Percentiles rank a stretch among this genome's conserved stretches.
These are phyloP conservation scores for Acanthococcus lagerstroemiae DNA, from an alignment of 2,888 invertebrate genomes.

Conservation along the genomic window DNA sequence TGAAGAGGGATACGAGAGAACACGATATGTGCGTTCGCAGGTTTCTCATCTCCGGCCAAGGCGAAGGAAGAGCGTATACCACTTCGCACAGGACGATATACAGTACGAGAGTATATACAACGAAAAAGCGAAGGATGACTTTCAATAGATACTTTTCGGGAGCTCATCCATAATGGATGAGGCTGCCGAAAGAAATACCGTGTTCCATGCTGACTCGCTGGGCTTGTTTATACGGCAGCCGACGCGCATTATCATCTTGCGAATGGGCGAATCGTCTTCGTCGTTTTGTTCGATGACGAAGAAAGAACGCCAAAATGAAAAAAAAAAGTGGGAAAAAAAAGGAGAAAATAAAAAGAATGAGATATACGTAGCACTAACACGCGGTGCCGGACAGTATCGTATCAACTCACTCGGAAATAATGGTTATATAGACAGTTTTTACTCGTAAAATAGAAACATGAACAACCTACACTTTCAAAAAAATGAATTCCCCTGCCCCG, in stretches of 20 bases:
- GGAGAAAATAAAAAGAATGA: background rate
- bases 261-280: conserved; percentile 25
- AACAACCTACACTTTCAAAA: conserved; percentile 21
- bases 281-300: conserved; percentile 9
- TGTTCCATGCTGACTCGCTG: conserved; percentile 5
- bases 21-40: background rate
- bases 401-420: conserved; percentile 28
- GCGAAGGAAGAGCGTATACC: too few relatives aligned
- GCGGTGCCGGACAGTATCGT: conserved; percentile 18
- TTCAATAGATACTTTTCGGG: conserved; percentile 25
- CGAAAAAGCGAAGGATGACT: conserved; percentile 25
- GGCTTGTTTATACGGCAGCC: conserved; percentile 26
- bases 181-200: conserved; percentile 5
- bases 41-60: background rate
- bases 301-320: conserved; percentile 10
- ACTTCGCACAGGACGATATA: too few relatives aligned
- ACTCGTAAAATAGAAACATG: conserved; percentile 21
- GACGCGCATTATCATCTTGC: conserved; percentile 27
- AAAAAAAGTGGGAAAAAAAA: conserved; percentile 1
- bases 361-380: conserved; percentile 6
- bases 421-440: conserved; percentile 24
- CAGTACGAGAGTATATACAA: conserved; percentile 5
- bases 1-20: conserved; percentile 16
- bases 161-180: conserved; percentile 31
- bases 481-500: conserved; percentile 11